Evolutionary conservation across 2,888 invertebrate genomes (phyloP), one percentile per base, ranked within the genome.

Genomic region (Cephus sareptanus): DNA sequence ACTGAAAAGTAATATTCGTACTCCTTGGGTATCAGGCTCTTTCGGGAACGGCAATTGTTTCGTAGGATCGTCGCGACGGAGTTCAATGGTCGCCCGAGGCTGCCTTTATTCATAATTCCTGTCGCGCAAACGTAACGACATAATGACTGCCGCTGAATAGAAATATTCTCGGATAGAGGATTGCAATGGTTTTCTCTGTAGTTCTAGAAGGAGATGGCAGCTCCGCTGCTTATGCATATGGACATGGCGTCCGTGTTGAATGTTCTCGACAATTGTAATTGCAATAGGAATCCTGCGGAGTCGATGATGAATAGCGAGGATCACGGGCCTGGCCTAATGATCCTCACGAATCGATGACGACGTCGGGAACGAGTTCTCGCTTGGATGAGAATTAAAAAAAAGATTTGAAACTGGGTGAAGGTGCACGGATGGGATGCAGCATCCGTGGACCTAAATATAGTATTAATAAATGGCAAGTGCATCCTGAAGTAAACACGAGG

Each of bases 141-240:
- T 56, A 23, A 56, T 56, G 56, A 56, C 56, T 23, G 23, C 2
- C 56, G 56, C 2, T 56, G 56, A 56, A 56, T 56, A 56, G 9
- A 56, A 23, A 56, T 56, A 56, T 15, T 0, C 23, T 9, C 23
- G 56, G 23, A 56, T 56, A 56, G 9, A 23, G 56, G 56, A 56
- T 56, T 56, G 56, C 23, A 23, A 56, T 56, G 23, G 56, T 56
- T 56, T 23, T 56, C 56, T 56, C 56, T 23, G 6, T 56, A 56
- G 56, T 56, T 56, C 23, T 0, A 56, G 56, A 23, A 56, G 15
- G 40, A 40, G 40, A 23, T 23, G 15, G 6, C 35, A 1, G 15
- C 15, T 23, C 1, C 23, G 15, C 1, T 6, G 40, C 15, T 0
- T 0, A 0, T 40, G 15, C 0, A 15, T 23, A 56, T 9, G 23